A percentile compares a stretch with the other conserved stretches of the same genome.
These are phyloP conservation scores for Carcharodon carcharias DNA, from an alignment of 2,797 vertebrate species.

Conservation along the genomic window DNA sequence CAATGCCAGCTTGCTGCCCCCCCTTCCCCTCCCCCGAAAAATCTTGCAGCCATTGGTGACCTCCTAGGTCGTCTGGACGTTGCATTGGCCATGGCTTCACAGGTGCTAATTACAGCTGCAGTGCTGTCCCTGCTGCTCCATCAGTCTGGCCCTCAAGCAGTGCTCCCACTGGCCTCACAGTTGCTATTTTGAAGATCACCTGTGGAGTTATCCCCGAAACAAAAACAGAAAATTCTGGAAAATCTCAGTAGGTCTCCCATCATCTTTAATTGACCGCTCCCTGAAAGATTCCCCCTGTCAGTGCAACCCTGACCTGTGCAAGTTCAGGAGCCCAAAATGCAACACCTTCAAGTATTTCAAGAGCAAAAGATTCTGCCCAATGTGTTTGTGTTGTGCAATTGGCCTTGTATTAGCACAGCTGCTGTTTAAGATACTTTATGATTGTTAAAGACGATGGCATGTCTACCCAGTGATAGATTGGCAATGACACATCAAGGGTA, in stretches of 20 bases:
- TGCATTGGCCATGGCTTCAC: not conserved
- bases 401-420: not conserved
- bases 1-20: no score
- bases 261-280: not conserved
- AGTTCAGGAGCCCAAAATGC: not conserved
- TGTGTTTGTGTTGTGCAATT: not conserved
- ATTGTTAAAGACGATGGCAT: not conserved
- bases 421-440: not conserved
- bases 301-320: not conserved
- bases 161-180: not conserved
- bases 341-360: not conserved
- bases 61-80: no score
- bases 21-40: no score
- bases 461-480: slow-evolving; percentile 15
- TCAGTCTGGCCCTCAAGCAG: not conserved
- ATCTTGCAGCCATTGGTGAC: no score
- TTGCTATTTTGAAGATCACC: no score
- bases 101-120: not conserved
- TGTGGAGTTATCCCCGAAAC: no score
- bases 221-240: no score
- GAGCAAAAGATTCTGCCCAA: not conserved
- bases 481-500: slow-evolving; percentile 21
- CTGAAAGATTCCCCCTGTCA: not conserved
- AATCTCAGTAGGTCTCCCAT: no score
- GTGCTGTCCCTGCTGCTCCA: not conserved